A percentile compares a stretch with the other conserved stretches of the same genome.
These are phyloP conservation scores for Platerodrilus igneus DNA, from an alignment of 2,888 invertebrate species.

Conservation along the genomic window DNA sequence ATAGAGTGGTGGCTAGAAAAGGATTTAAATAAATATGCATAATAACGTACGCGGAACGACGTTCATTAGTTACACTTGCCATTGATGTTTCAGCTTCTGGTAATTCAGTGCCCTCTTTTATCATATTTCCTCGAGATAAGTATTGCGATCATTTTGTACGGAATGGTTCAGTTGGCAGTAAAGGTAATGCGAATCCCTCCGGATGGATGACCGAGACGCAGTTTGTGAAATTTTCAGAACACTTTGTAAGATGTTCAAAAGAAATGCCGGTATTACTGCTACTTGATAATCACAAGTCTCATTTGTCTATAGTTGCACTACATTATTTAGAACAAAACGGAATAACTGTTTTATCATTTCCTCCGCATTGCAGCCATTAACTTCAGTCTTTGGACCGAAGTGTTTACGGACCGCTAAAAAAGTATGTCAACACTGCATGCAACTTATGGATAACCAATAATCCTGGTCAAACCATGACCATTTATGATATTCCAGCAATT, in stretches of 20 bases:
- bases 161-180: slow-evolving; percentile 1
- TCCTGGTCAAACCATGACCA: slow-evolving; percentile 5
- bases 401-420: slow-evolving; percentile 10
- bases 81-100: slow-evolving; percentile 3
- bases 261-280: background rate
- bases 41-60: too few relatives aligned
- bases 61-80: too few relatives aligned
- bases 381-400: slow-evolving; percentile 7
- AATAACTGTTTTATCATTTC: slow-evolving; percentile 3
- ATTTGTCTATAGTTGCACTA: slow-evolving; percentile 2
- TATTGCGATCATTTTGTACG: background rate
- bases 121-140: background rate
- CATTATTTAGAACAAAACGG: slow-evolving; percentile 1
- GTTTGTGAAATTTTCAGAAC: slow-evolving; percentile 1
- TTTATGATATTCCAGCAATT: too few relatives aligned
- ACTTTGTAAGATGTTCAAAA: slow-evolving; percentile 2
- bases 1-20: too few relatives aligned
- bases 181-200: too few relatives aligned
- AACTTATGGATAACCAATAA: slow-evolving; percentile 7
- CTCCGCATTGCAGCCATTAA: slow-evolving; percentile 1
- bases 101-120: background rate
- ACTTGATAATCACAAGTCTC: background rate
- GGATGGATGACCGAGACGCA: slow-evolving; percentile 2
- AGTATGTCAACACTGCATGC: slow-evolving; percentile 8
- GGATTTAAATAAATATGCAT: too few relatives aligned